These are phyloP conservation scores for Calosoma granatense DNA, from an alignment of 1,140 invertebrate species.

Conservation along the genomic window DNA sequence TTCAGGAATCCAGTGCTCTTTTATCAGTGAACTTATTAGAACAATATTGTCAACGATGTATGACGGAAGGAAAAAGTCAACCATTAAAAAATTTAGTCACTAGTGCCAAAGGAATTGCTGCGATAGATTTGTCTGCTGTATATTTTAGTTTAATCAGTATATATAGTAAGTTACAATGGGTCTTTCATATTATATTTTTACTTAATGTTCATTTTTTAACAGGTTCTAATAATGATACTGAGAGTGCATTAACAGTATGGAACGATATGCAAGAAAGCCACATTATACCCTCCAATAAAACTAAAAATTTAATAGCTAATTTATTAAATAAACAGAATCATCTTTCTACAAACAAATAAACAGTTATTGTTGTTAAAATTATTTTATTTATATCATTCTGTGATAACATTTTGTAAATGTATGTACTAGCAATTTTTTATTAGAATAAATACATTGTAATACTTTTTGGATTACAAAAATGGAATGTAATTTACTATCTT, in stretches of 20 bases:
- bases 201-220: constrained; percentile 12
- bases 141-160: constrained; percentile 39
- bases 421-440: neutral
- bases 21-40: constrained; percentile 22
- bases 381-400: too few relatives aligned
- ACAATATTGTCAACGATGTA: constrained; percentile 40
- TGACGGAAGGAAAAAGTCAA: constrained; percentile 35
- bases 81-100: constrained; percentile 35
- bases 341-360: constrained; percentile 23
- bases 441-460: neutral
- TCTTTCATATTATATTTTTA: constrained; percentile 13
- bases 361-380: neutral
- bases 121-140: constrained; percentile 31
- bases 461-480: neutral
- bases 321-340: constrained; percentile 24
- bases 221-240: constrained; percentile 38
- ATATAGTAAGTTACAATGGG: constrained; percentile 36
- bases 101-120: constrained; percentile 24
- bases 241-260: constrained; percentile 34
- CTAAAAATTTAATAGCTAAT: constrained; percentile 29
- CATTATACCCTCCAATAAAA: constrained; percentile 31
- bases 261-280: constrained; percentile 36
- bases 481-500: neutral
- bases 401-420: constrained; percentile 18
- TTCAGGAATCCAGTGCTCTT: constrained; percentile 12